Conservation (phyloP, 2,113 vertebrate genomes). For the Vireo altiloquus region DNA sequence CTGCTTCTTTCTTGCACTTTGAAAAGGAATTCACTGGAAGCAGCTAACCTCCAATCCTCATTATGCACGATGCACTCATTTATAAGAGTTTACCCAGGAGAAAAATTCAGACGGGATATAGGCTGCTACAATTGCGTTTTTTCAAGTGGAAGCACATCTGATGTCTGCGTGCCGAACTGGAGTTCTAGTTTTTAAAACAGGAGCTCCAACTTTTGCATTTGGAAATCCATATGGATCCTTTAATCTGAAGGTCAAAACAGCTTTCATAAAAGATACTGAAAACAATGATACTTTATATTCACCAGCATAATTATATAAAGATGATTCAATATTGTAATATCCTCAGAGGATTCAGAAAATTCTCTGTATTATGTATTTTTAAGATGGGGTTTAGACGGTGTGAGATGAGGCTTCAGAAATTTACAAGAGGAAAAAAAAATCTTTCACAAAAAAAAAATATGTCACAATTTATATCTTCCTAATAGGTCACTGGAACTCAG, state of each 20-base stretch:
- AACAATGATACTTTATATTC: slow-evolving; percentile 47
- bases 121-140: slow-evolving; percentile 21
- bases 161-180: not conserved
- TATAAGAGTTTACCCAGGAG: slow-evolving; percentile 48
- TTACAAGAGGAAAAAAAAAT: not conserved
- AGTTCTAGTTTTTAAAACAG: slow-evolving; percentile 46
- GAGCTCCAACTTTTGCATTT: slow-evolving; percentile 46
- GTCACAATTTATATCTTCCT: slow-evolving; percentile 30
- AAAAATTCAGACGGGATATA: slow-evolving; percentile 41
- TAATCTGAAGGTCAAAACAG: slow-evolving; percentile 44
- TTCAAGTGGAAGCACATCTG: slow-evolving; percentile 42
- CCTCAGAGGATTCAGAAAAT: slow-evolving; percentile 17
- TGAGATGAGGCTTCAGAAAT: slow-evolving; percentile 1
- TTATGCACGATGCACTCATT: slow-evolving; percentile 48
- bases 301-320: slow-evolving; percentile 17
- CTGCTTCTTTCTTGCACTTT: slow-evolving; percentile 51
- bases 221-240: slow-evolving; percentile 50
- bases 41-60: slow-evolving; percentile 56
- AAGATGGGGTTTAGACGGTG: not conserved
- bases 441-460: no score
- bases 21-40: slow-evolving; percentile 61
- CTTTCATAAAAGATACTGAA: slow-evolving; percentile 40
- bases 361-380: slow-evolving; percentile 16
- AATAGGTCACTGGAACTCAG: slow-evolving; percentile 8
- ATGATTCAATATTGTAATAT: not conserved